Evolutionary conservation across 2,797 vertebrate genomes (phyloP).

Genomic region (Halcyon chelicuti): DNA sequence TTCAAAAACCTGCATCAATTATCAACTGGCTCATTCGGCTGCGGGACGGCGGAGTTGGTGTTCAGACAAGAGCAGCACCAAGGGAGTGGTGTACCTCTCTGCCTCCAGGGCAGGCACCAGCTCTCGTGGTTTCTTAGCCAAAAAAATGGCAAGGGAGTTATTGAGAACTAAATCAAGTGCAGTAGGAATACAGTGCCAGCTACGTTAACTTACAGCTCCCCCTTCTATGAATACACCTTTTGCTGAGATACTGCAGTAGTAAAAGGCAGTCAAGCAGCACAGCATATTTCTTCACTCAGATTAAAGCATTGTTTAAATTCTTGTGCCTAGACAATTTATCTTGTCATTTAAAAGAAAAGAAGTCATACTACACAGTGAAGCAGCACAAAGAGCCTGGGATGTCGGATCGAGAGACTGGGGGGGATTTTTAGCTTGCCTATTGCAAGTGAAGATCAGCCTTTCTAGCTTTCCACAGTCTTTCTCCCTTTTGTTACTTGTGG

Average conservation of each 20-base stretch:
- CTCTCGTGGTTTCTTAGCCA: neutral
- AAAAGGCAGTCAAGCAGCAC: conserved; percentile 6
- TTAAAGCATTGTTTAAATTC: conserved; percentile 66
- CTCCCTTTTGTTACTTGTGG: conserved; percentile 10
- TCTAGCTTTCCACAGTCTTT: conserved; percentile 31
- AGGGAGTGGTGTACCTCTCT: accelerated
- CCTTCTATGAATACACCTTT: neutral
- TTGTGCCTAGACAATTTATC: conserved; percentile 65
- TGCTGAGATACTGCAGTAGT: neutral
- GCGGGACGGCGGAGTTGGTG: accelerated
- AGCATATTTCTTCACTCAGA: conserved; percentile 36
- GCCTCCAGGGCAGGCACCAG: neutral
- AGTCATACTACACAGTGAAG: neutral
- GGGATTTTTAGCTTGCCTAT: neutral
- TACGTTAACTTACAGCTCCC: neutral
- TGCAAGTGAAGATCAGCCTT: conserved; percentile 40
- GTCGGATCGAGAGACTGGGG: neutral
- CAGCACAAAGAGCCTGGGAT: neutral
- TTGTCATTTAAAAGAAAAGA: conserved; percentile 8
- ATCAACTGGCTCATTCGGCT: neutral
- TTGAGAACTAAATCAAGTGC: neutral
- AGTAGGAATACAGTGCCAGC: neutral
- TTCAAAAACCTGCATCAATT: neutral
- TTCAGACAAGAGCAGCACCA: accelerated
- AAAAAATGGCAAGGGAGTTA: neutral